These are phyloP conservation scores for Alcedo quadribrachys DNA, from an alignment of 2,797 vertebrate species.

Conservation along the genomic window DNA sequence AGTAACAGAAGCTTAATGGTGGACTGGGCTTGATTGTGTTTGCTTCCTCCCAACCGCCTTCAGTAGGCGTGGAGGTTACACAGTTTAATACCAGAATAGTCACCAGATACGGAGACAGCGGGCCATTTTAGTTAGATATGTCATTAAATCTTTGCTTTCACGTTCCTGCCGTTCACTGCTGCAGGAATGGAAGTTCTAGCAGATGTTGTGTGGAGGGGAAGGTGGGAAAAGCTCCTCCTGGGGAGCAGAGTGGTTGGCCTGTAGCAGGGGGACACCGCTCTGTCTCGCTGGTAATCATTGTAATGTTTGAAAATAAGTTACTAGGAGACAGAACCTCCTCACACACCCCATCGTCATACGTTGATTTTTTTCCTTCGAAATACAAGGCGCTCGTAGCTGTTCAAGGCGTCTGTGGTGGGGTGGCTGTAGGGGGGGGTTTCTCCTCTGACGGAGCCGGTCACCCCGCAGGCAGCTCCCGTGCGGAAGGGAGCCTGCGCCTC, in stretches of 20 bases:
- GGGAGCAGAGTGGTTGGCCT: not conserved
- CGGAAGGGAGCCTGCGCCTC: no score
- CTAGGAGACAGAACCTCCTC: not conserved
- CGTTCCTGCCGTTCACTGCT: not conserved
- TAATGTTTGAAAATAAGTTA: not conserved
- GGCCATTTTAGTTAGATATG: not conserved
- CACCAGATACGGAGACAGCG: accelerated
- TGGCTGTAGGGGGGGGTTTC: not conserved
- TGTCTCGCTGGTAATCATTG: not conserved
- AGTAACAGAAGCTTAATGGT: not conserved
- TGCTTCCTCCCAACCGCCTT: not conserved
- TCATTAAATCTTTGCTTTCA: not conserved
- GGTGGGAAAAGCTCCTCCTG: not conserved
- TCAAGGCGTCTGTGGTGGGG: not conserved
- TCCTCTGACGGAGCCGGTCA: not conserved
- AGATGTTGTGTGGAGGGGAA: no score
- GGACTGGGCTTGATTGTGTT: not conserved
- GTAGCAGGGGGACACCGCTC: not conserved
- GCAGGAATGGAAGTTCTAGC: no score
- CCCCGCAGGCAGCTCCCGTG: accelerated
- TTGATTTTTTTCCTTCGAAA: not conserved
- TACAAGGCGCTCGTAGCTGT: not conserved
- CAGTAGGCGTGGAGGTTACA: not conserved
- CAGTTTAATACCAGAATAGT: not conserved
- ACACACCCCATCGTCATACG: no score